Conservation (phyloP, 2,888 invertebrate genomes). For the Tenodera sinensis region DNA sequence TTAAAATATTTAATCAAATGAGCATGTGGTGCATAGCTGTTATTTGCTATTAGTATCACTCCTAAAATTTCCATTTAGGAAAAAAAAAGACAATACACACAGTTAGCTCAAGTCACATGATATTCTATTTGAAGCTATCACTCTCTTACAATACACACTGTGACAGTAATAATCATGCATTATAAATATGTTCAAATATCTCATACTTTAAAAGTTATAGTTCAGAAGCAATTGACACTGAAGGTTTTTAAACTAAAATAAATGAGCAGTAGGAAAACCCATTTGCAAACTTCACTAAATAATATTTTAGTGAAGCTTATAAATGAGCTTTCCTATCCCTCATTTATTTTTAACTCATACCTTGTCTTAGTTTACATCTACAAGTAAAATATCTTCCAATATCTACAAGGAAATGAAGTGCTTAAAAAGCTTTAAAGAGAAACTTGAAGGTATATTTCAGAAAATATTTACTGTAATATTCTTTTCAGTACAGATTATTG, state of each 20-base stretch:
- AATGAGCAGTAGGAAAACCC: too few species aligned
- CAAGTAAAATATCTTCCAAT: background rate
- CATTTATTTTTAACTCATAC: too few species aligned
- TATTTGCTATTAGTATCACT: background rate
- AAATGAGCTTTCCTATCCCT: too few species aligned
- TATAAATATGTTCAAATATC: background rate
- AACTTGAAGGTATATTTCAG: too few species aligned
- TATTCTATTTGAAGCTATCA: background rate
- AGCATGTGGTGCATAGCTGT: background rate
- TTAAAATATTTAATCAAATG: background rate
- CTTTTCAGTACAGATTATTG: background rate
- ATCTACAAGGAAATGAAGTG: too few species aligned
- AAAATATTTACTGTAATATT: too few species aligned
- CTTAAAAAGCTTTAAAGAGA: too few species aligned
- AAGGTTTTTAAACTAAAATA: too few species aligned
- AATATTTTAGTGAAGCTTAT: too few species aligned
- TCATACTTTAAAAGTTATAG: too few species aligned
- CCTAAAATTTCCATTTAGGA: background rate
- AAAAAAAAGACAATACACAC: background rate
- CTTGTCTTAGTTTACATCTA: background rate
- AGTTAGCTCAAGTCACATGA: background rate
- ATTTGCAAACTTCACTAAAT: too few species aligned
- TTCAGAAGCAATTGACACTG: too few species aligned
- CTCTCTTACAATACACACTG: background rate
- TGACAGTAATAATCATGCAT: background rate